Evolutionary conservation across 2,113 vertebrate species (phyloP).

Genomic region (Fregetta grallaria): DNA sequence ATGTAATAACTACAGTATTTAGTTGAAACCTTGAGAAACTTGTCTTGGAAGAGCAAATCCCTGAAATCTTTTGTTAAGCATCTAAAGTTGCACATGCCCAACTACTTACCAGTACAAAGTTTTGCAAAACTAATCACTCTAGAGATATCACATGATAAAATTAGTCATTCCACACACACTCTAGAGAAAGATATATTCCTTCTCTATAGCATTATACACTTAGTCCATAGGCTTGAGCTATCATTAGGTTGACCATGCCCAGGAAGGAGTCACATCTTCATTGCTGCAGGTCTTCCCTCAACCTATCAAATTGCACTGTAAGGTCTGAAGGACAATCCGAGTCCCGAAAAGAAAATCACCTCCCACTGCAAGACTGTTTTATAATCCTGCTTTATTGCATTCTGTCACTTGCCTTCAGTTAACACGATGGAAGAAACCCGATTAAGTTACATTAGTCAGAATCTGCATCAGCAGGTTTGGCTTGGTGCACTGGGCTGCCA

Average conservation of each 20-base stretch:
- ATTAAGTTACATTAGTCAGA: neutral
- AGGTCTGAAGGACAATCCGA: neutral
- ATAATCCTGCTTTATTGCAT: neutral
- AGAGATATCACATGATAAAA: neutral
- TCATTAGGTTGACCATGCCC: fast-evolving
- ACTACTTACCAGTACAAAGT: neutral
- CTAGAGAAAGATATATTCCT: neutral
- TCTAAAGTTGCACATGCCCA: neutral
- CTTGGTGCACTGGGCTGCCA: neutral
- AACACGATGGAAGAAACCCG: neutral
- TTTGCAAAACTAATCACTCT: neutral
- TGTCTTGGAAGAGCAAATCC: neutral
- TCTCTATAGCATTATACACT: neutral
- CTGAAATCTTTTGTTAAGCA: neutral
- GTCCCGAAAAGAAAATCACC: neutral
- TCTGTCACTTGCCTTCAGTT: neutral
- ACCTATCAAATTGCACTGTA: neutral
- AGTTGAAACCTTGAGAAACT: neutral
- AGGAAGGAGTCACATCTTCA: neutral
- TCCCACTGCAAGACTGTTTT: neutral
- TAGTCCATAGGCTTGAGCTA: too few species aligned
- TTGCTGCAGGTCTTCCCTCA: neutral
- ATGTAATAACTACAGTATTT: neutral
- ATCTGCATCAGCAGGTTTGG: neutral
- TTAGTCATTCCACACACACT: neutral